These are phyloP conservation scores for Erethizon dorsatum DNA, from an alignment of 2,797 vertebrate species.

Conservation along the genomic window DNA sequence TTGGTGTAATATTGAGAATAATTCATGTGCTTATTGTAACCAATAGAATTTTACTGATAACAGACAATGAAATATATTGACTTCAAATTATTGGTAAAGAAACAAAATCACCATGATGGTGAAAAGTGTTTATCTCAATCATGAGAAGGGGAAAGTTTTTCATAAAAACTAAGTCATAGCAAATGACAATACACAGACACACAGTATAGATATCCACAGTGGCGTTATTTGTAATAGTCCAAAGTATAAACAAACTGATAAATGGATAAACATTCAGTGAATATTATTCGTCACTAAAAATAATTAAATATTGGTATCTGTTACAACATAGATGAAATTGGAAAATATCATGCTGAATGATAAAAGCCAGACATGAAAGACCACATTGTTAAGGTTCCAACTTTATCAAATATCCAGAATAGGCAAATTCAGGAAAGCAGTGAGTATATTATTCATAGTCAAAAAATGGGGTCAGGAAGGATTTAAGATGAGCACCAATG, in stretches of 20 bases:
- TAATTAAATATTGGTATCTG: fast-evolving
- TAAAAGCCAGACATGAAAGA: neutral
- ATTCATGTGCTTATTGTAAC: neutral
- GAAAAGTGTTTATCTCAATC: neutral
- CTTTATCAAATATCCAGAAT: fast-evolving
- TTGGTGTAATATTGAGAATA: neutral
- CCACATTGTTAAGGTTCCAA: fast-evolving
- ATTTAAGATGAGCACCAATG: fast-evolving
- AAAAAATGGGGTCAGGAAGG: neutral
- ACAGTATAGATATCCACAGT: fast-evolving
- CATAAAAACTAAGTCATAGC: neutral
- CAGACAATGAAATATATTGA: conserved; percentile 9
- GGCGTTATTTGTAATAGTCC: neutral
- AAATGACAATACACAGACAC: neutral
- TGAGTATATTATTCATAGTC: fast-evolving
- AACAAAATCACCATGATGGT: neutral
- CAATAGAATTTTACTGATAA: neutral
- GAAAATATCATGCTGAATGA: neutral
- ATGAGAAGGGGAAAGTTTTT: neutral
- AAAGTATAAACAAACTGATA: neutral
- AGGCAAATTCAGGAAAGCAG: neutral
- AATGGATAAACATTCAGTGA: fast-evolving
- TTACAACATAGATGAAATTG: fast-evolving
- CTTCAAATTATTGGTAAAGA: neutral
- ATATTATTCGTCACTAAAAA: neutral